These are phyloP conservation scores for Forbesichthys agassizii DNA, from an alignment of 2,113 vertebrate genomes.

Conservation along the genomic window DNA sequence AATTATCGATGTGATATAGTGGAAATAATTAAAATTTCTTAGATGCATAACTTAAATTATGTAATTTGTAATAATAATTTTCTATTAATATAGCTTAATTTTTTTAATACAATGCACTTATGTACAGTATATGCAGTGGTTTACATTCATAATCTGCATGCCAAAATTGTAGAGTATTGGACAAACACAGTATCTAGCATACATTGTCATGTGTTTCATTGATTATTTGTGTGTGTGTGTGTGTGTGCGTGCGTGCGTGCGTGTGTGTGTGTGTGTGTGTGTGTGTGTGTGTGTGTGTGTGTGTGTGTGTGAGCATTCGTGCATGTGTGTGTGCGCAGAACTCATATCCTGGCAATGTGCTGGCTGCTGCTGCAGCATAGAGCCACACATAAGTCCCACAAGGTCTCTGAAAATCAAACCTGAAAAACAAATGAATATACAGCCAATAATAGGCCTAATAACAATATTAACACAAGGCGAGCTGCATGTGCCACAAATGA, in stretches of 20 bases:
- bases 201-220: no score
- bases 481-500: no score
- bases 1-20: no score
- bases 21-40: no score
- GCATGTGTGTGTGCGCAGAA: not conserved
- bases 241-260: not conserved
- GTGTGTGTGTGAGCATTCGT: not conserved
- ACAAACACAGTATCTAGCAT: no score
- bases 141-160: no score
- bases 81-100: no score
- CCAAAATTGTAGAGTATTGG: conserved; percentile 1
- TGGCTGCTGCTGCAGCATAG: not conserved
- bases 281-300: not conserved
- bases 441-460: not conserved
- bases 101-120: no score
- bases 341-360: conserved; percentile 1
- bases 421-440: not conserved
- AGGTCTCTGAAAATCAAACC: not conserved
- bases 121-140: no score
- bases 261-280: not conserved
- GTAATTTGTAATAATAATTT: no score
- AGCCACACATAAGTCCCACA: not conserved
- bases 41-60: no score
- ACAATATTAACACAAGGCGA: no score
- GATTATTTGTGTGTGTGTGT: not conserved